These are phyloP conservation scores for Petrosia ficiformis DNA, from an alignment of 37 sponge, comb jelly and placozoan genomes.

Conservation along the genomic window DNA sequence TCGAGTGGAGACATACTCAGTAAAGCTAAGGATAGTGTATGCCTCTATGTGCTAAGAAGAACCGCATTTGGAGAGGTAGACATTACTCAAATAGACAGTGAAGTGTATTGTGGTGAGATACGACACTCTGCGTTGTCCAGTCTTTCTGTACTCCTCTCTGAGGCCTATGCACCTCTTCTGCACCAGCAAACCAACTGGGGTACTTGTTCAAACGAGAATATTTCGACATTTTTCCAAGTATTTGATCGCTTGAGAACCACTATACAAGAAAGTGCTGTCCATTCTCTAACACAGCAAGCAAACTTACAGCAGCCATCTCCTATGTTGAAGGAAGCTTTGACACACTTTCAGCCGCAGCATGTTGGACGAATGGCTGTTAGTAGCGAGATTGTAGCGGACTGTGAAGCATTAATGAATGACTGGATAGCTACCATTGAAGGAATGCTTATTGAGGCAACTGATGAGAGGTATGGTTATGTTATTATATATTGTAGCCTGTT, in stretches of 20 bases:
- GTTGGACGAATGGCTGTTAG: background rate
- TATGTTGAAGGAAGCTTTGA: slow-evolving; percentile 10
- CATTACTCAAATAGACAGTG: slow-evolving; percentile 52
- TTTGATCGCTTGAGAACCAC: slow-evolving; percentile 34
- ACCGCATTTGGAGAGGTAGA: slow-evolving; percentile 46
- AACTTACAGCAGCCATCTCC: slow-evolving; percentile 26
- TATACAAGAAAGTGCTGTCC: slow-evolving; percentile 32
- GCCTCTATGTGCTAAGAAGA: slow-evolving; percentile 62
- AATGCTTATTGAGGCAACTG: slow-evolving; percentile 66
- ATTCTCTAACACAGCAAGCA: slow-evolving; percentile 21
- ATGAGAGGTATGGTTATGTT: slow-evolving; percentile 78
- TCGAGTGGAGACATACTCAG: slow-evolving; percentile 31
- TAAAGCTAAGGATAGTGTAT: slow-evolving; percentile 24
- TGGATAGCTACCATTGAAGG: slow-evolving; percentile 83
- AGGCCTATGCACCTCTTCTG: slow-evolving; percentile 71
- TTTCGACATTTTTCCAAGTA: slow-evolving; percentile 45
- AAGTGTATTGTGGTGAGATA: slow-evolving; percentile 82
- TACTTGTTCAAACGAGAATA: slow-evolving; percentile 46
- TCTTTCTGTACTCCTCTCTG: slow-evolving; percentile 60
- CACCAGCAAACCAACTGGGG: slow-evolving; percentile 77
- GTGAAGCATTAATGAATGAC: slow-evolving; percentile 71
- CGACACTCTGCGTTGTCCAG: slow-evolving; percentile 68
- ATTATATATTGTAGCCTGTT: too few species aligned
- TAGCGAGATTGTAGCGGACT: slow-evolving; percentile 45
- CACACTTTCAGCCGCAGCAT: slow-evolving; percentile 3